Conservation (phyloP, 2,113 vertebrate species). For the Formicarius rufipectus region DNA sequence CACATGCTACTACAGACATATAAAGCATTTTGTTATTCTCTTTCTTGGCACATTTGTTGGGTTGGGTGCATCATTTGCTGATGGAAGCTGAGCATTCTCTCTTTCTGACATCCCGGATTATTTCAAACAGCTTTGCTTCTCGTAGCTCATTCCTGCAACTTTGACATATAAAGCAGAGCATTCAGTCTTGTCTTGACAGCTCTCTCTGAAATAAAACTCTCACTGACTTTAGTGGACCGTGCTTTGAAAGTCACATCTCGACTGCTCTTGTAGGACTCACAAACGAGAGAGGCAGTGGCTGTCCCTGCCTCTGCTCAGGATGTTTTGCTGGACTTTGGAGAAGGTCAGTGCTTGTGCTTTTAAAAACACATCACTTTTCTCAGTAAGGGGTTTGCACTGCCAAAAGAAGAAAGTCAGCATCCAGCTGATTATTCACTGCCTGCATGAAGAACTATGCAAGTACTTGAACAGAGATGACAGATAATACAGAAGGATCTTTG, state of each 20-base stretch:
- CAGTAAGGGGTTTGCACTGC: not conserved
- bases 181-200: not conserved
- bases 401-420: slow-evolving; percentile 30
- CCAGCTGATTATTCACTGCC: not conserved
- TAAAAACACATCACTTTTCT: not conserved
- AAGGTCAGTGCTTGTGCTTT: slow-evolving; percentile 11
- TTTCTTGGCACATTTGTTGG: not conserved
- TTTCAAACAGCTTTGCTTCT: not conserved
- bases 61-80: not conserved
- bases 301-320: not conserved
- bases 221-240: not conserved
- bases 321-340: not conserved
- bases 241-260: not conserved
- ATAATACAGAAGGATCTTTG: not conserved
- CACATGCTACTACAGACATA: not conserved
- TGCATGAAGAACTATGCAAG: not conserved
- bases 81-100: not conserved
- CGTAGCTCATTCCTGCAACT: not conserved
- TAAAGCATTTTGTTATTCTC: not conserved
- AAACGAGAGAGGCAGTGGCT: not conserved
- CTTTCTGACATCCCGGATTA: not conserved
- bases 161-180: not conserved
- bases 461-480: not conserved
- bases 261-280: not conserved
- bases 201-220: not conserved